A percentile compares a stretch with the other conserved stretches of the same genome.
Evolutionary conservation across 2,797 vertebrate species (phyloP).

Genomic region (Salarias fasciatus): DNA sequence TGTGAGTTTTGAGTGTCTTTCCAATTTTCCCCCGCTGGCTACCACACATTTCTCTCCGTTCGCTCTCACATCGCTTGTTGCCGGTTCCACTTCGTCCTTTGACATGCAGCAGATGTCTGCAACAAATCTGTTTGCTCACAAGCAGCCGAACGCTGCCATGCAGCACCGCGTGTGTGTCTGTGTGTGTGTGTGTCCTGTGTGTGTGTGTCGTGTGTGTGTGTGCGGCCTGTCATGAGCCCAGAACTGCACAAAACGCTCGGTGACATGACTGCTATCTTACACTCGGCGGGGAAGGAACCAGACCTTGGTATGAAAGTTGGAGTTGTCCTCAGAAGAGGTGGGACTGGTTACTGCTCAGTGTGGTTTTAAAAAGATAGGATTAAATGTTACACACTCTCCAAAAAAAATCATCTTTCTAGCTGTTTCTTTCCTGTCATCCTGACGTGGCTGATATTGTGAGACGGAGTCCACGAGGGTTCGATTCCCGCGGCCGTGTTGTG

Average conservation of each 20-base stretch:
- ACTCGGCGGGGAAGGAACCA: conserved; percentile 27
- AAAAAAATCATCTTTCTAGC: too few relatives aligned
- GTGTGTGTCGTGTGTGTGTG: background rate
- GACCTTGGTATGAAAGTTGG: conserved; percentile 31
- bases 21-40: conserved; percentile 7
- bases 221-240: conserved; percentile 14
- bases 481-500: conserved; percentile 30
- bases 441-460: conserved; percentile 5
- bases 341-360: conserved; percentile 7
- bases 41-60: conserved; percentile 7
- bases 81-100: conserved; percentile 46
- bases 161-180: background rate
- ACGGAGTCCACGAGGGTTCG: conserved; percentile 12
- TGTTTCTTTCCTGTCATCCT: background rate
- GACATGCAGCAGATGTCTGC: conserved; percentile 22
- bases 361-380: too few relatives aligned
- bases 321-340: conserved; percentile 35
- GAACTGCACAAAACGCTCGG: conserved; percentile 18
- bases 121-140: conserved; percentile 8
- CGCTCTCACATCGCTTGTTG: conserved; percentile 26
- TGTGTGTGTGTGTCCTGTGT: background rate
- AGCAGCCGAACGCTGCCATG: conserved; percentile 24
- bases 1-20: conserved; percentile 18
- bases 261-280: conserved; percentile 49
- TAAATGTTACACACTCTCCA: conserved; percentile 6